Percentiles rank a stretch among this genome's conserved stretches.
Evolutionary conservation across 2,113 vertebrate genomes (phyloP).

Genomic region (Malurus elegans): DNA sequence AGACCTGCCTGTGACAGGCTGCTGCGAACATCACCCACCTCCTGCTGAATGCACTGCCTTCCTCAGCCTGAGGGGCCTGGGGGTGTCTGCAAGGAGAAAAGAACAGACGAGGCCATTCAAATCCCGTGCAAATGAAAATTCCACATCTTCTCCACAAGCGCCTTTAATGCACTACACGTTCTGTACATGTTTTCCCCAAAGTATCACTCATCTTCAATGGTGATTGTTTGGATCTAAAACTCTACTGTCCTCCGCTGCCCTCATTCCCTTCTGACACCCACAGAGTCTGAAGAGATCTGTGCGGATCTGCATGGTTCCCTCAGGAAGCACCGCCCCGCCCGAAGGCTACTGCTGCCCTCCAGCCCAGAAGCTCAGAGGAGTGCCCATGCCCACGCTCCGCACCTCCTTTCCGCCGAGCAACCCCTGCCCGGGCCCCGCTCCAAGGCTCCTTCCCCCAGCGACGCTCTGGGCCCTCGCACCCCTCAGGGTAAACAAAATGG

Average conservation of each 20-base stretch:
- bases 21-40: not conserved
- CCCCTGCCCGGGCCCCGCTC: fast-evolving
- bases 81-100: no score
- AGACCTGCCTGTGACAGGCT: not conserved
- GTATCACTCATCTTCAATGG: fast-evolving
- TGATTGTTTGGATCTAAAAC: not conserved
- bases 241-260: not conserved
- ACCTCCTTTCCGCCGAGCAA: not conserved
- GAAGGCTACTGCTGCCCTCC: not conserved
- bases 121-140: not conserved
- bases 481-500: not conserved
- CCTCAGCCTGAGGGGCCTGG: not conserved
- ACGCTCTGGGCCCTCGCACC: fast-evolving
- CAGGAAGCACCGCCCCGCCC: not conserved
- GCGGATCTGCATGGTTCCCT: not conserved
- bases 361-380: not conserved
- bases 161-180: not conserved
- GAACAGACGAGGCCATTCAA: not conserved
- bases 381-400: fast-evolving
- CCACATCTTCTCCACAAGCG: not conserved
- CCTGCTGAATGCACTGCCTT: no score
- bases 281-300: not conserved
- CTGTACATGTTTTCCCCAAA: not conserved
- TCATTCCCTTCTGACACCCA: not conserved
- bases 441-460: not conserved